These are phyloP conservation scores for Muscina levida DNA, from an alignment of 2,888 invertebrate genomes.

Conservation along the genomic window DNA sequence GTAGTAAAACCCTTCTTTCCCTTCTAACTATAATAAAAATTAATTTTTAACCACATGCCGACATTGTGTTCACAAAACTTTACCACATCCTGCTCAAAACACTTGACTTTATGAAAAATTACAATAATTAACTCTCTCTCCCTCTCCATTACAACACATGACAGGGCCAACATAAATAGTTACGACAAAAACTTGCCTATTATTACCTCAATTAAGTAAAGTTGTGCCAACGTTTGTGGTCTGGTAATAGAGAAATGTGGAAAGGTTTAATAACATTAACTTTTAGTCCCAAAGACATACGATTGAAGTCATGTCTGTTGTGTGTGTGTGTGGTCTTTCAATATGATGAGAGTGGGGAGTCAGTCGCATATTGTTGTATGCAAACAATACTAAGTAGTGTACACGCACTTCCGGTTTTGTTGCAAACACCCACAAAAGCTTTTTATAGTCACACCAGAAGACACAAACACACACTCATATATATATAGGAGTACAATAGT, in stretches of 20 bases:
- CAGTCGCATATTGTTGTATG: neutral
- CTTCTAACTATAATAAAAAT: too few species aligned
- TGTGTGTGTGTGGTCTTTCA: neutral
- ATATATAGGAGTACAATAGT: neutral
- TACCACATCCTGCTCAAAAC: too few species aligned
- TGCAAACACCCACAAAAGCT: constrained; percentile 66
- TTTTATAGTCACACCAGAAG: constrained; percentile 70
- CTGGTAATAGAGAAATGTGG: neutral
- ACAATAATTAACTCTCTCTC: too few species aligned
- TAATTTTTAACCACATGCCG: too few species aligned
- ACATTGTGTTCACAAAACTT: too few species aligned
- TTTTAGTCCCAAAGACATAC: neutral
- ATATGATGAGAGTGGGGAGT: neutral
- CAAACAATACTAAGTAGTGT: neutral
- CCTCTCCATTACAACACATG: too few species aligned
- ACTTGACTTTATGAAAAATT: too few species aligned
- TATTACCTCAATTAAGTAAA: neutral
- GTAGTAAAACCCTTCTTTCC: too few species aligned
- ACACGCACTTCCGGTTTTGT: constrained; percentile 16
- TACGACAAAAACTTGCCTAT: neutral
- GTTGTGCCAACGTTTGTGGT: neutral
- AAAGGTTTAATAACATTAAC: constrained; percentile 13
- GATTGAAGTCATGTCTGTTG: neutral
- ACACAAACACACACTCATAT: neutral
- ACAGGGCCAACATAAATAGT: neutral